Percentiles rank a stretch among this genome's conserved stretches.
phyloP scores from a whole-genome alignment of 2,113 vertebrate genomes.

The Melanocharis versteri region DNA sequence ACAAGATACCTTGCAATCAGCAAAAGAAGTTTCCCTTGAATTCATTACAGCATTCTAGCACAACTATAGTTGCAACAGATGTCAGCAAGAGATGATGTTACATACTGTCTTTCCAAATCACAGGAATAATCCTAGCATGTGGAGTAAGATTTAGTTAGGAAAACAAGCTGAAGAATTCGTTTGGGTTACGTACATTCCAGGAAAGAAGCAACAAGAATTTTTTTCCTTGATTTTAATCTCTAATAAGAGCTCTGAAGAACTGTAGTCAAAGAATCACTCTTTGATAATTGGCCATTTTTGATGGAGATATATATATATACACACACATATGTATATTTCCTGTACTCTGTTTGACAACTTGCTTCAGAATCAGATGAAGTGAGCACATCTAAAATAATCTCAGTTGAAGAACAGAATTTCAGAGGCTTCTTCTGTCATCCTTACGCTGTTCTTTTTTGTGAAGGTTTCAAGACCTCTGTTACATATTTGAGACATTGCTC shows the following conservation, averaged over 20 bases:
- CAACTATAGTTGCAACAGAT: slow-evolving; percentile 14
- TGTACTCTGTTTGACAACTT: background rate
- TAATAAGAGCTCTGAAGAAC: background rate
- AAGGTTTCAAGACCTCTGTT: background rate
- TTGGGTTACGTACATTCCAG: background rate
- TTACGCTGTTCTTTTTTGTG: background rate
- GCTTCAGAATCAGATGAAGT: background rate
- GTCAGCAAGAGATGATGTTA: background rate
- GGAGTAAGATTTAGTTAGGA: background rate
- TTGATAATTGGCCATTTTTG: background rate
- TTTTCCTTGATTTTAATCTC: background rate
- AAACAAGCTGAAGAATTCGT: background rate
- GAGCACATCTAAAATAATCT: background rate
- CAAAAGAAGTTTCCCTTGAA: background rate
- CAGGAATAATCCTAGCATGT: background rate
- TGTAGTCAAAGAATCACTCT: background rate
- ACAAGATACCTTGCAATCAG: background rate
- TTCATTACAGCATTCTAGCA: background rate
- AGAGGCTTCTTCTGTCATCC: background rate
- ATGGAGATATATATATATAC: background rate
- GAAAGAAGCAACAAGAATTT: background rate
- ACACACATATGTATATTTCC: background rate
- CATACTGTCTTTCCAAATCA: background rate
- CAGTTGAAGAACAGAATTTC: background rate
- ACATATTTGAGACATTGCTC: background rate